Base-by-base conservation (phyloP, 2,888 invertebrate species). In the Lysandra bellargus region DNA sequence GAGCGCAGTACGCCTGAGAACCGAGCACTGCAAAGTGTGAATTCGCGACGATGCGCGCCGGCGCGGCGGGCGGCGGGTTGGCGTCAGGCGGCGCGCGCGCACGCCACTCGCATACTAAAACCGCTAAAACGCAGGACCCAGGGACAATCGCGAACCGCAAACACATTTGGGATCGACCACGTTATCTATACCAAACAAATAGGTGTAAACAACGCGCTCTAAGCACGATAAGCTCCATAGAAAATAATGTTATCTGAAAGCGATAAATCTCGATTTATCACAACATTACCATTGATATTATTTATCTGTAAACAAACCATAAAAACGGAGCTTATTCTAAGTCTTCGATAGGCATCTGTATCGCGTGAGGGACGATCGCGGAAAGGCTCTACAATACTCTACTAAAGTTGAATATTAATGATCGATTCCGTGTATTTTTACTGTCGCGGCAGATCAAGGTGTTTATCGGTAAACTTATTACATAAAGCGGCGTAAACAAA, bases 41-140 rank as follows among this genome's bases (percentile, higher is more conserved):
- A 85, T 88, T 87, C 86, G 88, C 89, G 83, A 82, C 84, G 82
- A 80, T 82, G 86, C 85, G 86, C 87, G 86, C 83, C 84, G 82
- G 83, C 85, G 86, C 84, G 84, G 84, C 57, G 57, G 57, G 57
- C 85, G 86, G 86, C 64, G 85, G 85, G 83, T 86, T 90, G 92
- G 92, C 93, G 92, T 91, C 93, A 88, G 88, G 89, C 92, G 88
- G 86, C 92, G 90, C 85, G 83, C 83, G 86, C 92, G 92, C 90
- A 93, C 93, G 90, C 93, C 87, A 88, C 87, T 87, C 90, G 94
- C 91, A 94, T 94, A 94, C 93, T 94, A 94, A 94, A 89, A 89
- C 79, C 82, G 80, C 82, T 83, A 82, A 82, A 83, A 83, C 83
- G 80, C 83, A 83, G 82, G 85, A 87, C 84, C 83, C 88, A 84